Evolutionary conservation across 2,113 vertebrate species (phyloP).

Genomic region (Oncorhynchus mykiss): DNA sequence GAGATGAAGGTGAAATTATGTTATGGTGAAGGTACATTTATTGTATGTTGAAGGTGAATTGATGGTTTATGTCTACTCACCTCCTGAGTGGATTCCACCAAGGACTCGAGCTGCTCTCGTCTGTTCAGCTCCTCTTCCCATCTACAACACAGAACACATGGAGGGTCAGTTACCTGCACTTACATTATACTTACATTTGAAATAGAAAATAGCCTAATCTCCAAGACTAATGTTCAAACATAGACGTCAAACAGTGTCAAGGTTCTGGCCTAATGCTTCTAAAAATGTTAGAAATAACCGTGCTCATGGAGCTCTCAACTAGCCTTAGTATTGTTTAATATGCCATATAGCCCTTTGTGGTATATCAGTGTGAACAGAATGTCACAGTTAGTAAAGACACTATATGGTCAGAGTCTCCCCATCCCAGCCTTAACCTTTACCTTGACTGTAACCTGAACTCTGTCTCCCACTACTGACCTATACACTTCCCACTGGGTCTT

Average conservation of each 20-base stretch:
- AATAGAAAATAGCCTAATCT: too few species aligned
- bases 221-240: too few species aligned
- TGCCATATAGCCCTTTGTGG: too few species aligned
- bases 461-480: background rate
- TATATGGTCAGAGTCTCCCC: too few species aligned
- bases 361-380: too few species aligned
- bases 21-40: background rate
- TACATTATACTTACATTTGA: too few species aligned
- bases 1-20: background rate
- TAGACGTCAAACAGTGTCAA: too few species aligned
- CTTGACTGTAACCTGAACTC: background rate
- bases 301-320: too few species aligned
- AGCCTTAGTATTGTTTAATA: too few species aligned
- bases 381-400: too few species aligned
- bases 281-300: too few species aligned
- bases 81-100: slow-evolving; percentile 88
- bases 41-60: background rate
- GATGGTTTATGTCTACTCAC: slow-evolving; percentile 66
- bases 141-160: slow-evolving; percentile 78
- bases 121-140: slow-evolving; percentile 93
- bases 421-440: background rate
- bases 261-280: too few species aligned
- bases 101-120: slow-evolving; percentile 85
- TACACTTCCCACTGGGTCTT: background rate
- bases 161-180: slow-evolving; percentile 39